A percentile compares a stretch with the other conserved stretches of the same genome.
Evolutionary conservation across 2,797 vertebrate species (phyloP).

Genomic region (Bucorvus abyssinicus): DNA sequence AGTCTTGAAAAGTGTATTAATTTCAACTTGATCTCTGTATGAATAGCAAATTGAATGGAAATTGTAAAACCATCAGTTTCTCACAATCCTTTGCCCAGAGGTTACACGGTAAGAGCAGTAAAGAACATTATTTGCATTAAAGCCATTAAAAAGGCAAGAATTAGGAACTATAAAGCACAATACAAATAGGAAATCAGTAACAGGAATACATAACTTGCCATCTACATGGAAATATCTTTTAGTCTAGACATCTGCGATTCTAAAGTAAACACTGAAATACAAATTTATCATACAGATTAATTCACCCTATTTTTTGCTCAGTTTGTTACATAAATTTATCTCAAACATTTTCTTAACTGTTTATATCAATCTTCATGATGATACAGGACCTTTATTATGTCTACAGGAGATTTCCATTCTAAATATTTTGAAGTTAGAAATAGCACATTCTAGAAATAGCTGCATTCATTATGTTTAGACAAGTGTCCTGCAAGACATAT

Average conservation of each 20-base stretch:
- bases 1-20: not conserved
- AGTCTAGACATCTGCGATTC: not conserved
- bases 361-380: not conserved
- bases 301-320: not conserved
- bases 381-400: not conserved
- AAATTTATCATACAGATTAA: not conserved
- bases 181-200: not conserved
- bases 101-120: not conserved
- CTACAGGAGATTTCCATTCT: not conserved
- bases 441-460: not conserved
- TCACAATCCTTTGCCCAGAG: not conserved
- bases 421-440: slow-evolving; percentile 40
- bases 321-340: slow-evolving; percentile 28
- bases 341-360: not conserved
- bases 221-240: not conserved
- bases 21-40: slow-evolving; percentile 4
- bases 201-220: not conserved
- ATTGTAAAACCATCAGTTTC: not conserved
- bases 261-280: not conserved
- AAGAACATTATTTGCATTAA: not conserved
- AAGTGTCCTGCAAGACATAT: not conserved
- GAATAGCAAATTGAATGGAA: not conserved
- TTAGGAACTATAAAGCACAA: not conserved
- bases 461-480: not conserved
- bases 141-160: not conserved